A percentile compares a stretch with the other conserved stretches of the same genome.
Conservation (phyloP, 2,113 vertebrate genomes). For the Mionectes macconnelli region DNA sequence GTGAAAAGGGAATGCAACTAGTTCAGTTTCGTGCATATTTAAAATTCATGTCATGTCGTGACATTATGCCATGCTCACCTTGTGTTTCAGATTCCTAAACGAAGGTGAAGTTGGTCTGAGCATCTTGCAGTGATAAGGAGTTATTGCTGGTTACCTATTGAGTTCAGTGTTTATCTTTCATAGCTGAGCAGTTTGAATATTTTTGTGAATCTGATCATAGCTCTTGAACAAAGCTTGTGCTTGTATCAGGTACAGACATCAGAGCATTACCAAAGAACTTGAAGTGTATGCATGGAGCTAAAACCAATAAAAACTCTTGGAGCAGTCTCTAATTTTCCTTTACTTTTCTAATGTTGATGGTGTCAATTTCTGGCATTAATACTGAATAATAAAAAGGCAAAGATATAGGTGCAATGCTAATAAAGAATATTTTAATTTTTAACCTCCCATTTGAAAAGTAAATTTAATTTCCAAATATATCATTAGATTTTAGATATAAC, state of each 20-base stretch:
- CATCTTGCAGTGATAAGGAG: neutral
- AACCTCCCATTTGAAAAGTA: neutral
- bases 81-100: neutral
- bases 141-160: neutral
- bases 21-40: neutral
- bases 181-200: neutral
- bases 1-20: neutral
- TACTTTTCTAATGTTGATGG: neutral
- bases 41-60: rapidly evolving
- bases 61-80: neutral
- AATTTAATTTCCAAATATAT: neutral
- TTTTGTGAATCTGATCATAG: neutral
- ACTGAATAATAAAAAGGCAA: neutral
- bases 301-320: neutral
- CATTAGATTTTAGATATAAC: neutral
- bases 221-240: neutral
- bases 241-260: neutral
- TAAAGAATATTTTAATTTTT: neutral
- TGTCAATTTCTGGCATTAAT: neutral
- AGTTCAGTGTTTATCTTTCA: neutral
- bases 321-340: neutral
- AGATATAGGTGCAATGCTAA: neutral
- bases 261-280: neutral
- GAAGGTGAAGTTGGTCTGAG: neutral
- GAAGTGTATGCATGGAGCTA: neutral